Evolutionary conservation across 2,888 invertebrate species (phyloP), one percentile per base, ranked within the genome.

Genomic region (Anagyrus pseudococci): DNA sequence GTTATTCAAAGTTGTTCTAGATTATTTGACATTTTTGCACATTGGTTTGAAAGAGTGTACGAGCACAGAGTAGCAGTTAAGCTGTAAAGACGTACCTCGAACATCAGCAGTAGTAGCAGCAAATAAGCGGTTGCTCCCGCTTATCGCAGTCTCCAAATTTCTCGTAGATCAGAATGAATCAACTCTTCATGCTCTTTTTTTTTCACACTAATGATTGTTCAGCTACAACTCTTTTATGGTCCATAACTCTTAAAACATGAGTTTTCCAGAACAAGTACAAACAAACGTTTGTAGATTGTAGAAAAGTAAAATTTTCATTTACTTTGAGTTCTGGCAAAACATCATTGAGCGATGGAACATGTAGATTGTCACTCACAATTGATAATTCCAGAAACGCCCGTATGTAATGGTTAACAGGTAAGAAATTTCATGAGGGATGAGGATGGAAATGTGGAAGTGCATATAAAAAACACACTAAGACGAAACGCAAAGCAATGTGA

Each of bases 21-120:
- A n/a, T n/a, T n/a, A n/a, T n/a, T n/a, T n/a, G n/a, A n/a, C n/a
- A n/a, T n/a, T n/a, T n/a, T n/a, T n/a, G n/a, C n/a, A n/a, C n/a
- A n/a, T n/a, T n/a, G n/a, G n/a, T n/a, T n/a, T n/a, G n/a, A n/a
- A n/a, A n/a, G n/a, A n/a, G n/a, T n/a, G n/a, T n/a, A n/a, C n/a
- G n/a, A n/a, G n/a, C n/a, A n/a, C n/a, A 62, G 33, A 57, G 49
- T 68, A 66, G 68, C 69, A 66, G 73, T 74, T 74, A 79, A 79
- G 78, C 78, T 76, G 71, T 73, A 67, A 72, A 77, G 71, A 80
- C 80, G 75, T 80, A 80, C 80, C 80, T 80, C 77, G 73, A 77
- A 75, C 75, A 71, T 74, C 76, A 76, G 76, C 79, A 73, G 77
- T 73, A 75, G 76, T 73, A 76, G 74, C 58, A 75, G 73, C 59